Base-by-base conservation (phyloP, 1,140 invertebrate genomes). In the Euschistus heros region DNA sequence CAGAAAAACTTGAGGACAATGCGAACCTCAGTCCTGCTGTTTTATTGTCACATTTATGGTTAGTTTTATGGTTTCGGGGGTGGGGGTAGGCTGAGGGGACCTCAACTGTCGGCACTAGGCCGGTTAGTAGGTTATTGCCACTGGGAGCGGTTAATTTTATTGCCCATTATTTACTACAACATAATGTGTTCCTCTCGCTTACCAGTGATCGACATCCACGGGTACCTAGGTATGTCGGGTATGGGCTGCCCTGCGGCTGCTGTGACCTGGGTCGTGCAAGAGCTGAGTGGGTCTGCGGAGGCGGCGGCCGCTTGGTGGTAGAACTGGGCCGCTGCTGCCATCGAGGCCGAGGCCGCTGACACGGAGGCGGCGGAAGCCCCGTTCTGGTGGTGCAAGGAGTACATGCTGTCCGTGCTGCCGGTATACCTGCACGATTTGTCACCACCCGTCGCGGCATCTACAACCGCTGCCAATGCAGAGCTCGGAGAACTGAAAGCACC, bases 141-240 rank as follows among this genome's bases (percentile, higher is more conserved):
- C 22, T 50, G 47, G 47, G 22, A 22, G 54, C 54, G 54, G 24
- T 24, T 57, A 57, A 57, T 57, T 57, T 26, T 57, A 57, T 57
- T 26, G 54, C 14, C 18, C 24, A 24, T 57, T 57, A 20, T 20
- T 57, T 57, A 57, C 18, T 37, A 37, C 10, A 37, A 13, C 8
- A 37, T 37, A 37, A 26, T 20, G 54, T 57, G 24, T 22, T 24
- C 18, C 54, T 57, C 22, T 17, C 10, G 30, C 83, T 88, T 84
- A 94, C 92, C 92, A 81, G 91, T 93, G 76, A 94, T 92, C 70
- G 91, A 91, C 91, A 95, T 94, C 92, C 92, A 95, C n/a, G 92
- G 92, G 77, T 94, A 94, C 73, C 91, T 82, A 17, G 91, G 91
- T 73, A 94, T 89, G 76, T 91, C 88, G 33, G 90, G 89, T 70